Conservation (phyloP, 2,113 vertebrate genomes). For the Todiramphus chloris region DNA sequence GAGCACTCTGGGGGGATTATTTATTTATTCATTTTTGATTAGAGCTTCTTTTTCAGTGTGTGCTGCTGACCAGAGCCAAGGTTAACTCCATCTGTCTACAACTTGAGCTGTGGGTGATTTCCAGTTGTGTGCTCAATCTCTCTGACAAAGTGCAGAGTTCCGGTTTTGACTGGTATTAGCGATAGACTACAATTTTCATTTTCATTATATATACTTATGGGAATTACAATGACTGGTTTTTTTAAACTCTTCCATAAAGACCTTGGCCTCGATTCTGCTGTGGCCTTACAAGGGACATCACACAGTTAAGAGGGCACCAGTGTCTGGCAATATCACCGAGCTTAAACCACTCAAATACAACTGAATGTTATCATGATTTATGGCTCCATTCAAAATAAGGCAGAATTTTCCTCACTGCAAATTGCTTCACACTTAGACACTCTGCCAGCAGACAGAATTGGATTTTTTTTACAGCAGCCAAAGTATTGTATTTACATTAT, state of each 20-base stretch:
- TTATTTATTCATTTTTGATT: not conserved
- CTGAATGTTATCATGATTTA: constrained; percentile 38
- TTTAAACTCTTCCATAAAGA: not conserved
- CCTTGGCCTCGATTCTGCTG: constrained; percentile 4
- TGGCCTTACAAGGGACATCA: constrained; percentile 16
- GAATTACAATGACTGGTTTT: not conserved
- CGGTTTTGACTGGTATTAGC: not conserved
- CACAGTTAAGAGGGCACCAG: not conserved
- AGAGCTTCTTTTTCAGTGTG: not conserved
- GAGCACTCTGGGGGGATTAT: not conserved
- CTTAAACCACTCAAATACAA: constrained; percentile 23
- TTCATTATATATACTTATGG: not conserved
- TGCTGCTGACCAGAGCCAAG: not conserved
- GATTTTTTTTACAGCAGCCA: constrained; percentile 24
- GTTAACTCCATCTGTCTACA: not conserved
- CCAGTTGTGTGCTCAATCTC: not conserved
- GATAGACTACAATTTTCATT: not conserved
- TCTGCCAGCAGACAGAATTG: constrained; percentile 57
- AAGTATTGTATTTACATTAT: constrained; percentile 71
- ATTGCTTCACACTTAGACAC: constrained; percentile 53
- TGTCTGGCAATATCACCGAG: not conserved
- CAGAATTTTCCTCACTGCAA: constrained; percentile 53
- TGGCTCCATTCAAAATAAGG: constrained; percentile 48
- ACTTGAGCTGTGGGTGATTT: not conserved
- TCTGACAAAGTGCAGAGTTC: not conserved